phyloP scores from a whole-genome alignment of 1,140 invertebrate genomes.

The Listronotus bonariensis region DNA sequence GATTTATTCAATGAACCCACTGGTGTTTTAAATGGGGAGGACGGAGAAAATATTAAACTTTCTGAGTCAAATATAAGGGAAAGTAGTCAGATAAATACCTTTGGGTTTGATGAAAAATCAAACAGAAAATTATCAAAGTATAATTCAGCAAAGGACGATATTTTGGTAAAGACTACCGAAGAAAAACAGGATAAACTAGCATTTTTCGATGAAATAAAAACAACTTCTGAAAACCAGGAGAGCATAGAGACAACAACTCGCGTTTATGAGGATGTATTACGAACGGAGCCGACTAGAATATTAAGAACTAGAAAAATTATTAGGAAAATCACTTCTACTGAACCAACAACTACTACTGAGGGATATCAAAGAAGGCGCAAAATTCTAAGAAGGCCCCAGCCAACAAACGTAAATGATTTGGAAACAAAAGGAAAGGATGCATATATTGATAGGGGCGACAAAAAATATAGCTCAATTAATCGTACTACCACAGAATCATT shows the following conservation, averaged over 20 bases:
- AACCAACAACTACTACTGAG: constrained; percentile 26
- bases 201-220: constrained; percentile 10
- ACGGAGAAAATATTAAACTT: constrained; percentile 61
- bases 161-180: constrained; percentile 9
- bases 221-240: constrained; percentile 3
- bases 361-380: background rate
- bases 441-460: no score
- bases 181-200: constrained; percentile 9
- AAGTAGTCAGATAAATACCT: constrained; percentile 52
- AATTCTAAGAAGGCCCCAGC: background rate
- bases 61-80: constrained; percentile 63
- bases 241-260: background rate
- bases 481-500: background rate
- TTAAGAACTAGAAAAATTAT: constrained; percentile 60
- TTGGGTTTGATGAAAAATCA: constrained; percentile 43
- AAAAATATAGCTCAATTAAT: no score
- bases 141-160: constrained; percentile 10
- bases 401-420: no score
- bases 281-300: constrained; percentile 44
- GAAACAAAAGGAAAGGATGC: no score
- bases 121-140: constrained; percentile 2
- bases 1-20: constrained; percentile 46
- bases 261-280: background rate
- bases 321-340: constrained; percentile 57
- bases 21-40: constrained; percentile 49